Conservation (phyloP, 2,113 vertebrate genomes). For the Hymenochirus boettgeri region DNA sequence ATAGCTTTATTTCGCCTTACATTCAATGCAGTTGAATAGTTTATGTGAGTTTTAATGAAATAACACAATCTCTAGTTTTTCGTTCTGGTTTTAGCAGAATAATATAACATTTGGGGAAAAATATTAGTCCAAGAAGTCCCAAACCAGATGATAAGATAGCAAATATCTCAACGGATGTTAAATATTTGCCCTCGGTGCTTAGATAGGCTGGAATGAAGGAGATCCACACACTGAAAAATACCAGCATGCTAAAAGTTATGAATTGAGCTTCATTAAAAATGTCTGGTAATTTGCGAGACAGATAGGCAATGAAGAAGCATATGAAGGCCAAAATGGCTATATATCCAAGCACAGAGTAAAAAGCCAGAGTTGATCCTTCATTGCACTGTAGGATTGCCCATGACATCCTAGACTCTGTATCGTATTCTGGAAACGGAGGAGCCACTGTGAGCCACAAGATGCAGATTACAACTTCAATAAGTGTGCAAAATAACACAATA, state of each 20-base stretch:
- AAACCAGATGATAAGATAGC: not conserved
- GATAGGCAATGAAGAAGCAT: not conserved
- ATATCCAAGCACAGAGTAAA: not conserved
- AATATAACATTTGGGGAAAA: not conserved
- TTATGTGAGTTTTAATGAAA: too few species aligned
- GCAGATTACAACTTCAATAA: slow-evolving; percentile 27
- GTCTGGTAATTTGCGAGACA: not conserved
- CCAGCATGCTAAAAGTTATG: slow-evolving; percentile 7
- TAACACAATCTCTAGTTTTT: too few species aligned
- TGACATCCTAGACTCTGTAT: not conserved
- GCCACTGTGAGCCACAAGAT: not conserved
- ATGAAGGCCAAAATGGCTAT: not conserved
- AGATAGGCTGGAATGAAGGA: slow-evolving; percentile 5
- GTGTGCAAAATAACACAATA: slow-evolving; percentile 60
- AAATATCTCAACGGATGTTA: not conserved
- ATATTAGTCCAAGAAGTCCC: not conserved
- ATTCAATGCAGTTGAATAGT: too few species aligned
- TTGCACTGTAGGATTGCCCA: not conserved
- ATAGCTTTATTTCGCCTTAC: too few species aligned
- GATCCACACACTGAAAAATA: slow-evolving; percentile 1
- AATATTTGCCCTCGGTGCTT: not conserved
- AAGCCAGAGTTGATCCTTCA: not conserved
- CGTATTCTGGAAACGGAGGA: not conserved
- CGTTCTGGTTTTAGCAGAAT: not conserved
- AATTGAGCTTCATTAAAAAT: slow-evolving; percentile 15